Conservation (phyloP, 2,888 invertebrate species). For the Slavum lentiscoides region DNA sequence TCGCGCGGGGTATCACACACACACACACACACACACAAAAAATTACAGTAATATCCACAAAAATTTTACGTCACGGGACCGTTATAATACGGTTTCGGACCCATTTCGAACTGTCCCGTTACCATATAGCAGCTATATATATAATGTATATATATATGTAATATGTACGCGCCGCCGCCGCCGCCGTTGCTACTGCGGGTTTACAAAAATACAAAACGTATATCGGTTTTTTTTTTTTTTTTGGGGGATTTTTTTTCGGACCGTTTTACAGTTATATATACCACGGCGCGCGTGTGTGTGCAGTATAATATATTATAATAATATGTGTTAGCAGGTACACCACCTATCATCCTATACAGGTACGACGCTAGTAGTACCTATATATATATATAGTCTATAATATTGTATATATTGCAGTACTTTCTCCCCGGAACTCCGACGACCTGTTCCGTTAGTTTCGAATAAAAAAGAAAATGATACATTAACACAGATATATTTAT, state of each 20-base stretch:
- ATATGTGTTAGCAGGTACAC: no score
- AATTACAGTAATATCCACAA: slow-evolving; percentile 53
- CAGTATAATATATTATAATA: no score
- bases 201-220: slow-evolving; percentile 31
- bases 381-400: no score
- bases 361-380: no score
- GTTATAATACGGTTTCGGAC: slow-evolving; percentile 53
- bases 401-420: no score
- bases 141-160: no score
- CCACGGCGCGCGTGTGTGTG: background rate
- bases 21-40: background rate
- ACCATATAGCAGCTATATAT: no score
- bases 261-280: slow-evolving; percentile 50
- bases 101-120: slow-evolving; percentile 50
- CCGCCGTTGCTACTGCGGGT: slow-evolving; percentile 29
- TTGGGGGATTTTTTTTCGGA: slow-evolving; percentile 50
- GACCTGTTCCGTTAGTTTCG: slow-evolving; percentile 53
- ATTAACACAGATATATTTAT: slow-evolving; percentile 43
- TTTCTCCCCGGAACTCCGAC: slow-evolving; percentile 52
- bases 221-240: slow-evolving; percentile 21
- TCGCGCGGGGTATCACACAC: slow-evolving; percentile 49
- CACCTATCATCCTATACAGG: no score
- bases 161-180: no score
- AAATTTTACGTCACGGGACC: slow-evolving; percentile 51
- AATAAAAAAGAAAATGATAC: slow-evolving; percentile 53